phyloP scores from a whole-genome alignment of 2,797 vertebrate genomes.

The Argentina silus region DNA sequence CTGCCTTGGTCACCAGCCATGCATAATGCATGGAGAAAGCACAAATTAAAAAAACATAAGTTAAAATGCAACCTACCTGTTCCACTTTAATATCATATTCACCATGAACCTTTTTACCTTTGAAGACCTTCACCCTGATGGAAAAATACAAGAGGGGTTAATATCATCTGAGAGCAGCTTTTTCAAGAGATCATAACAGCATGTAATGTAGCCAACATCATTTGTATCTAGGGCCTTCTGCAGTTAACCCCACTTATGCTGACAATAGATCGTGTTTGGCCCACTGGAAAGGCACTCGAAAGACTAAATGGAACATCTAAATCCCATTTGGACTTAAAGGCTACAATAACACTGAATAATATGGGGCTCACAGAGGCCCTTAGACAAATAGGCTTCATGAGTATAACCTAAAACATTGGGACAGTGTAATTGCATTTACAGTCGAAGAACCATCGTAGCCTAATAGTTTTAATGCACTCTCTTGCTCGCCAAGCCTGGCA shows the following conservation, averaged over 20 bases:
- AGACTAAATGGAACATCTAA: neutral
- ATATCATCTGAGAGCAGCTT: neutral
- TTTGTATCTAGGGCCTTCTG: too few species aligned
- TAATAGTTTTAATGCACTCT: neutral
- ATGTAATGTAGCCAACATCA: too few species aligned
- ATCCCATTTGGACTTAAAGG: neutral
- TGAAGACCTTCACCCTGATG: conserved; percentile 87
- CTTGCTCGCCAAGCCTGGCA: neutral
- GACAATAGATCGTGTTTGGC: neutral
- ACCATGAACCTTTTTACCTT: conserved; percentile 87
- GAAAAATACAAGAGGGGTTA: conserved; percentile 33
- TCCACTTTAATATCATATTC: conserved; percentile 92
- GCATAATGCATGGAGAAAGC: neutral
- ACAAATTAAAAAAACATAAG: neutral
- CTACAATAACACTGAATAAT: neutral
- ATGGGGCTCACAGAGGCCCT: neutral
- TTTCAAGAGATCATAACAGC: too few species aligned
- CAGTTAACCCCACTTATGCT: too few species aligned
- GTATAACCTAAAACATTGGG: neutral
- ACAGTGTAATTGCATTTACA: neutral
- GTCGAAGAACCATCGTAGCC: neutral
- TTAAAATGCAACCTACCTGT: conserved; percentile 76
- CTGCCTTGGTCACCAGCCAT: neutral
- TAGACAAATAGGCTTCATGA: neutral
- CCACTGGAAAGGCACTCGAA: neutral